Base-by-base conservation (phyloP, 2,888 invertebrate genomes). In the Eristalis pertinax region DNA sequence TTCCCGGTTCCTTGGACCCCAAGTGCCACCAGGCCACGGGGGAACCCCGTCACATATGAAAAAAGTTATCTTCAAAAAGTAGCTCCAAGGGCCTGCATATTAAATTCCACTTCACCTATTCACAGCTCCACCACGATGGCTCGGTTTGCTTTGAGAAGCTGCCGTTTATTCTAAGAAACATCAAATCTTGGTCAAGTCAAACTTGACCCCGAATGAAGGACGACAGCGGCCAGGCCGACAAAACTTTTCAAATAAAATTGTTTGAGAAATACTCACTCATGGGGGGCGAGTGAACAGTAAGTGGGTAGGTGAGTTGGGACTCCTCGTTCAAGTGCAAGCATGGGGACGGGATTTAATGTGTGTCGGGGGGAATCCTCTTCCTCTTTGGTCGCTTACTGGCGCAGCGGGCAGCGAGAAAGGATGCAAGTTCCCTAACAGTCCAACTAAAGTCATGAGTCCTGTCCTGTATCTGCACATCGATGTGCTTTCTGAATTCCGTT, bases 211-310 rank as follows among this genome's bases (percentile, higher is more conserved):
- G 50, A 50, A 50, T 50, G 50, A 50, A 50, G 50, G 50, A 50
- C 19, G 50, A 19, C 19, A 60, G 67, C 13, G 13, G 56, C 38
- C 50, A 35, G 64, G 32, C 41, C n/a, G 26, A 63, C 38, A n/a
- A 70, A 77, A 77, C 77, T 77, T 77, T 77, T 77, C 69, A 77
- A 77, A 77, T 77, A 77, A 77, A 77, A 64, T 69, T 4, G 35
- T 50, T 64, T 69, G 63, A 22, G 62, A 63, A 26, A 56, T 10
- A 63, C 63, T 50, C 22, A 63, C 69, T 68, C 22, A 32, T 13
- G n/a, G n/a, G 32, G 38, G 63, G 22, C n/a, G 15, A 35, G 35
- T 77, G 69, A 67, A 43, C 43, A 41, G 15, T 41, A 56, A 24
- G 76, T 63, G 32, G 19, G 60, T 74, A 43, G 22, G 50, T 50